These are phyloP conservation scores for Hoplodrina blanda DNA, from an alignment of 2,888 invertebrate species.

Conservation along the genomic window DNA sequence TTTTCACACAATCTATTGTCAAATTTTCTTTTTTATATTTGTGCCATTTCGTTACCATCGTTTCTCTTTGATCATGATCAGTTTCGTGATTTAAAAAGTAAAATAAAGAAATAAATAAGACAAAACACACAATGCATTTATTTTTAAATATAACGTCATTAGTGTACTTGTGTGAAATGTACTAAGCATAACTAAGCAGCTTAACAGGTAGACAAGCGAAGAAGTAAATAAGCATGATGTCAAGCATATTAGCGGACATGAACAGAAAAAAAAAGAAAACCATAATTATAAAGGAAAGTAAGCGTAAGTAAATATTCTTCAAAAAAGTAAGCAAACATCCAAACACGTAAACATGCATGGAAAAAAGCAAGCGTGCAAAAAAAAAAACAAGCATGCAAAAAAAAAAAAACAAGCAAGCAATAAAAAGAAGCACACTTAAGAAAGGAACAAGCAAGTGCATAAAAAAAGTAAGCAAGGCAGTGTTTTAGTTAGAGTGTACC, in stretches of 20 bases:
- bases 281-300: not conserved
- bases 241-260: conserved; percentile 22
- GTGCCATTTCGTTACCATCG: not conserved
- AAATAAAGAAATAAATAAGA: not conserved
- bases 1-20: not conserved
- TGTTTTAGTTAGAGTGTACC: conserved; percentile 26
- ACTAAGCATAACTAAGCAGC: conserved; percentile 46
- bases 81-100: no score
- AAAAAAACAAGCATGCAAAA: not conserved
- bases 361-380: conserved; percentile 7
- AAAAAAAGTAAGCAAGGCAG: conserved; percentile 37
- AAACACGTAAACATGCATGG: conserved; percentile 5
- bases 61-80: not conserved
- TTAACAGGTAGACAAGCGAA: not conserved
- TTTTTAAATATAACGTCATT: no score
- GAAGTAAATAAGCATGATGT: conserved; percentile 13
- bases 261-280: conserved; percentile 7
- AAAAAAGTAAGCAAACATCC: conserved; percentile 22
- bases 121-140: not conserved
- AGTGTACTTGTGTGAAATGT: conserved; percentile 17
- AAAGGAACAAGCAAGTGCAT: conserved; percentile 20
- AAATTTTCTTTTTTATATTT: not conserved
- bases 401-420: not conserved
- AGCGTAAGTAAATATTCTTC: not conserved
- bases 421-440: not conserved